Evolutionary conservation across 53 echinoderm and acorn worm species (phyloP).

Genomic region (Holothuria leucospilota): DNA sequence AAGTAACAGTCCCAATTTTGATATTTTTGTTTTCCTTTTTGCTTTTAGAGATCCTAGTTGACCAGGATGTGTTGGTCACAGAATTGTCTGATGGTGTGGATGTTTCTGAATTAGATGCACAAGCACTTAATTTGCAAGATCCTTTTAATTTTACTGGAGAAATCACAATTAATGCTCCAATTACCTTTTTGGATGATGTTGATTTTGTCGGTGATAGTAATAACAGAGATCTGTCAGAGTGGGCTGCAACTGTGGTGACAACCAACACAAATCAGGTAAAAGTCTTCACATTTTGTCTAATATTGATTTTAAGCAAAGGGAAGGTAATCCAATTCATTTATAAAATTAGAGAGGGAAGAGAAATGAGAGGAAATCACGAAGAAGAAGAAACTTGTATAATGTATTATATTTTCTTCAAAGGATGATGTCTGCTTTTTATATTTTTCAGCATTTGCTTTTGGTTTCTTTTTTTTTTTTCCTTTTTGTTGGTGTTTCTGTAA

Average conservation of each 20-base stretch:
- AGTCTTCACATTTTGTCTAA: not conserved
- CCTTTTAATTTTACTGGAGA: conserved; percentile 15
- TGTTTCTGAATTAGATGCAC: conserved; percentile 19
- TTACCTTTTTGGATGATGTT: conserved; percentile 35
- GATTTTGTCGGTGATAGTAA: conserved; percentile 13
- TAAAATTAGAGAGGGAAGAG: no score
- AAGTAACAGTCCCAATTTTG: no score
- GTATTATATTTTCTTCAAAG: no score
- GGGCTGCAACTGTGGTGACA: conserved; percentile 30
- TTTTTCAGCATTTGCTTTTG: no score
- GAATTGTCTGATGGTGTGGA: conserved; percentile 35
- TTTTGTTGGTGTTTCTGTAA: no score
- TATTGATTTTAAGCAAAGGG: no score
- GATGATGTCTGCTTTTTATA: no score
- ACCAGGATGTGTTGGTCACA: conserved; percentile 9
- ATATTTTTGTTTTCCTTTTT: no score
- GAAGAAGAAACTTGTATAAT: no score
- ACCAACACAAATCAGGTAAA: conserved; percentile 23
- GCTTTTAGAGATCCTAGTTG: conserved; percentile 9
- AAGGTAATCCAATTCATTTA: no score
- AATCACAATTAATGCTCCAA: conserved; percentile 1
- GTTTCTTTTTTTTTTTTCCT: no score
- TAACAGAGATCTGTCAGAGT: not conserved
- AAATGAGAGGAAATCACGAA: no score
- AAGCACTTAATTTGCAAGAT: not conserved